Evolutionary conservation across 1,140 invertebrate genomes (phyloP).

Genomic region (Rhysida immarginata): DNA sequence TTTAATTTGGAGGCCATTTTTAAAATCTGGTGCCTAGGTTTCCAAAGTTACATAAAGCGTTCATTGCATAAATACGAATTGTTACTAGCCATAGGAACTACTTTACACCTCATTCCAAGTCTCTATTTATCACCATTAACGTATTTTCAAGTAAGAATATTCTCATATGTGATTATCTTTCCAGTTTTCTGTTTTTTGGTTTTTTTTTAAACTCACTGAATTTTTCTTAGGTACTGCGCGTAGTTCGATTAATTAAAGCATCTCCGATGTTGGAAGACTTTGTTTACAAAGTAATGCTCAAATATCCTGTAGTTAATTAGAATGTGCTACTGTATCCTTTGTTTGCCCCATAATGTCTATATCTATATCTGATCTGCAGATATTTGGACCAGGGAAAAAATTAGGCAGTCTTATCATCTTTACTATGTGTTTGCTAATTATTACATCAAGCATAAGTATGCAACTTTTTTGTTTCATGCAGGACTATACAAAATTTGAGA

Average conservation of each 20-base stretch:
- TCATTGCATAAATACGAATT: conserved; percentile 98
- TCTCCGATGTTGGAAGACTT: conserved; percentile 98
- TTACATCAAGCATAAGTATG: conserved; percentile 97
- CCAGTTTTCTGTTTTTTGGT: background rate
- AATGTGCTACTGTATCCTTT: too few relatives aligned
- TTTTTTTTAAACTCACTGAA: background rate
- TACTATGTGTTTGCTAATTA: conserved; percentile 96
- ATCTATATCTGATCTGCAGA: too few relatives aligned
- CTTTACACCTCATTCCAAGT: conserved; percentile 78
- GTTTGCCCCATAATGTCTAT: too few relatives aligned
- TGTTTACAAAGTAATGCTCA: conserved; percentile 84
- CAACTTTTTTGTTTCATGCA: conserved; percentile 92
- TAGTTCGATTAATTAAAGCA: conserved; percentile 93
- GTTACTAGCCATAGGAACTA: conserved; percentile 83
- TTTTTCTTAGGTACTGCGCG: conserved; percentile 60
- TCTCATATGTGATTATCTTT: too few relatives aligned
- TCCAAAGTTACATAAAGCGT: conserved; percentile 84
- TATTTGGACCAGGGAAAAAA: conserved; percentile 98
- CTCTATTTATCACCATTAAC: conserved; percentile 87
- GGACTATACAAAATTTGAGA: conserved; percentile 73
- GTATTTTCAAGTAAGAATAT: conserved; percentile 70
- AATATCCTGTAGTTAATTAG: too few relatives aligned
- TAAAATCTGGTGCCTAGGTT: conserved; percentile 95
- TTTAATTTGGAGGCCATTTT: conserved; percentile 90
- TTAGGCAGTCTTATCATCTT: conserved; percentile 96